Percentiles rank a stretch among this genome's conserved stretches.
Evolutionary conservation across 2,113 vertebrate species (phyloP).

Genomic region (Thomomys bottae): DNA sequence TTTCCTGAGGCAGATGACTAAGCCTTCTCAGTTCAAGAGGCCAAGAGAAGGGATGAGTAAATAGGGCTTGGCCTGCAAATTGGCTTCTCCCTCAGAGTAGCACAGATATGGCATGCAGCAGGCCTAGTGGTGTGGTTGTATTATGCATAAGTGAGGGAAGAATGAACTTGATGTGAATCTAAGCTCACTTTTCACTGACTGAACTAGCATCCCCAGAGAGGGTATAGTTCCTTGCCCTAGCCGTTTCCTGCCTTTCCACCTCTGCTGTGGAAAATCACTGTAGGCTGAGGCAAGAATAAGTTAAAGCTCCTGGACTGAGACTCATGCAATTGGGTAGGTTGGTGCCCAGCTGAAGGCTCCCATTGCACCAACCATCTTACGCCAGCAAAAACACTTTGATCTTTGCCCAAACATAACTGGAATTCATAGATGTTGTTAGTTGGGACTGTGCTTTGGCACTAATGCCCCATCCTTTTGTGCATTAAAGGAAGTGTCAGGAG

Average conservation of each 20-base stretch:
- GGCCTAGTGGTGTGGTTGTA: neutral
- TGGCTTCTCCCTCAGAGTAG: neutral
- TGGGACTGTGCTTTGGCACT: neutral
- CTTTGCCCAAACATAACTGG: neutral
- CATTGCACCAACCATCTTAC: neutral
- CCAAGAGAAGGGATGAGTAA: neutral
- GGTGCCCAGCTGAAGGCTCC: neutral
- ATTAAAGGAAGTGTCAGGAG: neutral
- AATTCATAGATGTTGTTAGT: neutral
- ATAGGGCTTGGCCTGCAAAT: neutral
- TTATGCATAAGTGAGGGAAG: neutral
- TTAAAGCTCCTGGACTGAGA: neutral
- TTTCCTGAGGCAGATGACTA: neutral
- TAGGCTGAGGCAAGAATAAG: neutral
- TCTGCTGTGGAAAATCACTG: neutral
- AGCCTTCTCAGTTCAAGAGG: neutral
- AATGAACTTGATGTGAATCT: neutral
- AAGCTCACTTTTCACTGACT: neutral
- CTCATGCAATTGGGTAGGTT: neutral
- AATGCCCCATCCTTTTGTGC: neutral
- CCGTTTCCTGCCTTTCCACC: neutral
- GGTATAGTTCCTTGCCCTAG: neutral
- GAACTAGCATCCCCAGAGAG: neutral
- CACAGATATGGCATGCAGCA: fast-evolving
- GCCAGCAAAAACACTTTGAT: neutral